Evolutionary conservation across 2,888 invertebrate genomes (phyloP), one percentile per base, ranked within the genome.

Genomic region (Cheilosia vulpina): DNA sequence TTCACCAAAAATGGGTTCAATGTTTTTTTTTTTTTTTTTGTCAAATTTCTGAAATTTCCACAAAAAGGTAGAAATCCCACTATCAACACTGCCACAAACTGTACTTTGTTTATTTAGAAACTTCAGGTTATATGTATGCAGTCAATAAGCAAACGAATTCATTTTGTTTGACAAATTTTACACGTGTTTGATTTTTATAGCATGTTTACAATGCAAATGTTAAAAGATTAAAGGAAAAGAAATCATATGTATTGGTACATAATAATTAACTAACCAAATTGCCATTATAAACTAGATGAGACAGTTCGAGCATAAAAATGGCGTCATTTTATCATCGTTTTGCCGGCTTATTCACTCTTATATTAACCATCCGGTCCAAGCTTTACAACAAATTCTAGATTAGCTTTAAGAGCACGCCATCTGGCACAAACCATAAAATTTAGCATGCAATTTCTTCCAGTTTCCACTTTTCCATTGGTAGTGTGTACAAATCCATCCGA

Each of bases 391-490:
- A 43, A 52, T 17, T 47, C 3, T 17, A 0, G n/a, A 19, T 55
- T 21, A n/a, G 11, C 13, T 45, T 27, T 13, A 27, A 27, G n/a
- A 66, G 27, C 66, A 19, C 58, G 2, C 9, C 58, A 68, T 52
- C 58, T 68, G 68, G 34, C 66, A 60, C 19, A 68, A 68, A 9
- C 21, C 17, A 24, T 38, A 3, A 13, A 38, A 38, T 31, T 45
- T 34, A 17, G 60, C 58, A 58, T 58, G 57, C 76, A 21, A 58
- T 52, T 52, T 43, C 11, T 17, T 43, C 27, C 34, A 43, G 17
- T 17, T 2, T 45, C 19, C 57, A 47, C 27, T 9, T 52, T 13
- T 52, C 15, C 52, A 19, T 7, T 47, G 45, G 34, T 27, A 27
- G 34, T 27, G 6, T 6, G 27, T 2, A 27, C 6, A 27, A 27